Evolutionary conservation across 2,888 invertebrate genomes (phyloP).

Genomic region (Camptogramma bilineatum): DNA sequence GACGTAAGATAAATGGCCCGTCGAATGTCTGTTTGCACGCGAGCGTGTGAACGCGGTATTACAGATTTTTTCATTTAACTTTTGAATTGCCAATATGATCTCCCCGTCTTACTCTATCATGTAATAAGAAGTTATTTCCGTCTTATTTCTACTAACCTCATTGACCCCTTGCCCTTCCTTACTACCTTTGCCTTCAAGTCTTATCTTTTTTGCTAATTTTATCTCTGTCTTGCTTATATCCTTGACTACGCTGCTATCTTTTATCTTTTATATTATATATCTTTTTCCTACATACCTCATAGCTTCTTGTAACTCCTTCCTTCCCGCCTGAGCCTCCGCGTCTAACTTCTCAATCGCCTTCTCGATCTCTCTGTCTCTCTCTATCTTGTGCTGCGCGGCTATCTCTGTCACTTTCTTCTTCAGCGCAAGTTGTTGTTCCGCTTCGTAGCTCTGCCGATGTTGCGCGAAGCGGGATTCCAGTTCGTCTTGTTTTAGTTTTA

Average conservation of each 20-base stretch:
- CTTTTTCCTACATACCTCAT: slow-evolving; percentile 61
- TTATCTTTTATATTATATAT: no score
- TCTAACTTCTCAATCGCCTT: slow-evolving; percentile 89
- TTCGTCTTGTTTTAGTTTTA: slow-evolving; percentile 86
- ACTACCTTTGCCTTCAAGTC: no score
- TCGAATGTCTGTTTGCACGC: no score
- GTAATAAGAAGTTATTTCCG: no score
- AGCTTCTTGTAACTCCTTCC: slow-evolving; percentile 86
- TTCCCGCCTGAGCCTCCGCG: slow-evolving; percentile 86
- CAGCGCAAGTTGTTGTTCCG: slow-evolving; percentile 86
- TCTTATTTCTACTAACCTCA: no score
- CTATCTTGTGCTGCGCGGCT: slow-evolving; percentile 88
- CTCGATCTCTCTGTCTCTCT: slow-evolving; percentile 92
- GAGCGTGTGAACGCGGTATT: no score
- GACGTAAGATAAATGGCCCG: no score
- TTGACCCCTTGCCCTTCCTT: no score
- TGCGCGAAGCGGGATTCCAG: slow-evolving; percentile 86
- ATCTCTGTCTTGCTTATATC: not conserved
- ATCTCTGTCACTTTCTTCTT: slow-evolving; percentile 89
- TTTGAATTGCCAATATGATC: no score
- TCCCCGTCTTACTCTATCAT: no score
- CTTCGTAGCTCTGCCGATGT: slow-evolving; percentile 87
- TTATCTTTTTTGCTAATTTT: no score
- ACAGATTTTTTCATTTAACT: no score
- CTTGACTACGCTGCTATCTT: not conserved